Base-by-base conservation (phyloP, 2,888 invertebrate species). In the Scaptomyza parva region DNA sequence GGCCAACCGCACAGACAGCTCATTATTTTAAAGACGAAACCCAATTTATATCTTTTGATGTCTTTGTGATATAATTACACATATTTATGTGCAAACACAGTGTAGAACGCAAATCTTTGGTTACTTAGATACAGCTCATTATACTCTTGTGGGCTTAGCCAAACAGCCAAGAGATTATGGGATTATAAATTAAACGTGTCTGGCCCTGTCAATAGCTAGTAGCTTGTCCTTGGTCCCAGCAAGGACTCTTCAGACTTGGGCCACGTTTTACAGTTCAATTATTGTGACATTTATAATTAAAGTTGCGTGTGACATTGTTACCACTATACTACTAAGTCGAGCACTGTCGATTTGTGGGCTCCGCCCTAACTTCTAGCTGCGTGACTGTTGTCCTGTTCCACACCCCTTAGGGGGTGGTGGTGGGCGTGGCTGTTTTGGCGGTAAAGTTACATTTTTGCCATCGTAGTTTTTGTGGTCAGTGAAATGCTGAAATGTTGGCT, bases 281-380 rank as follows among this genome's bases (percentile, higher is more conserved):
- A 86, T 76, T 81, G 65, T 62, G 63, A 66, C 68, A 70, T 69
- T 74, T 68, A 76, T 84, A 85, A 84, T 84, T 78, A 76, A 87
- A 72, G 87, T 73, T 75, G 78, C 60, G 69, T 72, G 70, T 62
- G 66, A 75, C 61, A 75, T 66, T 68, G 54, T 61, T 39, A 17
- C 52, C 43, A 40, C 52, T 43, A 40, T n/a, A n/a, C n/a, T n/a
- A n/a, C n/a, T n/a, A n/a, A n/a, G n/a, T n/a, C 33, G 35, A 35
- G 14, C 1, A 12, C 47, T 70, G 60, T 17, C 63, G 60, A 76
- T 63, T 70, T 70, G 48, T 63, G 43, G 37, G n/a, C 26, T n/a
- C 33, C 24, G 41, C 51, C 44, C 50, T 52, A 39, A 41, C 50
- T 20, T 28, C 51, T 26, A 14, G 33, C 45, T 47, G 33, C 45